phyloP scores from a whole-genome alignment of 2,888 invertebrate species.

The Plemyria rubiginata region DNA sequence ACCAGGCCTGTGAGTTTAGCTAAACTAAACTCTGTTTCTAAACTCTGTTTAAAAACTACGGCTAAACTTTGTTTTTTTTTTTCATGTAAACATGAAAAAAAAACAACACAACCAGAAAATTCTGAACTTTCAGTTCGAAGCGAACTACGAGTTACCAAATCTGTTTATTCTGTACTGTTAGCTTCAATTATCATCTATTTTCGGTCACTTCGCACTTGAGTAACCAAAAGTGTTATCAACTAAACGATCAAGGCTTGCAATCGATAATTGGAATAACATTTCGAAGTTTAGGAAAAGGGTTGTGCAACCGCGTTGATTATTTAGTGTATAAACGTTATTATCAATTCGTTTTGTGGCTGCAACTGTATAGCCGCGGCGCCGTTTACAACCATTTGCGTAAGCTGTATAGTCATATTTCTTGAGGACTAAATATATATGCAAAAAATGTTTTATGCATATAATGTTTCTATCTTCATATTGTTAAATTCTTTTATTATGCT shows the following conservation, averaged over 20 bases:
- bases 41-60: no score
- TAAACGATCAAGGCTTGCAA: conserved; percentile 3
- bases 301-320: neutral
- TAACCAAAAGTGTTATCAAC: neutral
- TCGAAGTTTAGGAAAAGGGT: neutral
- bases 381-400: no score
- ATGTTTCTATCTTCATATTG: no score
- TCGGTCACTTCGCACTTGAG: neutral
- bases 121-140: neutral
- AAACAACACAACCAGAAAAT: neutral
- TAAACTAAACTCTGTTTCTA: no score
- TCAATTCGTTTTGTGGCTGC: neutral
- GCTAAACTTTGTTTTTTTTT: no score
- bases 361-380: no score
- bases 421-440: no score
- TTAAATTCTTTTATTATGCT: no score
- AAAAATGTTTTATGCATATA: no score
- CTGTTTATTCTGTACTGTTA: neutral
- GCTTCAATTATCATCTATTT: neutral
- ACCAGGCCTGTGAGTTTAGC: no score
- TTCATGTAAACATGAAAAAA: no score
- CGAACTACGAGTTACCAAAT: neutral
- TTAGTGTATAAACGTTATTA: neutral
- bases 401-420: no score
- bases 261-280: neutral